A percentile compares a stretch with the other conserved stretches of the same genome.
phyloP scores from a whole-genome alignment of 2,888 invertebrate genomes.

The Lepidonotus clava region DNA sequence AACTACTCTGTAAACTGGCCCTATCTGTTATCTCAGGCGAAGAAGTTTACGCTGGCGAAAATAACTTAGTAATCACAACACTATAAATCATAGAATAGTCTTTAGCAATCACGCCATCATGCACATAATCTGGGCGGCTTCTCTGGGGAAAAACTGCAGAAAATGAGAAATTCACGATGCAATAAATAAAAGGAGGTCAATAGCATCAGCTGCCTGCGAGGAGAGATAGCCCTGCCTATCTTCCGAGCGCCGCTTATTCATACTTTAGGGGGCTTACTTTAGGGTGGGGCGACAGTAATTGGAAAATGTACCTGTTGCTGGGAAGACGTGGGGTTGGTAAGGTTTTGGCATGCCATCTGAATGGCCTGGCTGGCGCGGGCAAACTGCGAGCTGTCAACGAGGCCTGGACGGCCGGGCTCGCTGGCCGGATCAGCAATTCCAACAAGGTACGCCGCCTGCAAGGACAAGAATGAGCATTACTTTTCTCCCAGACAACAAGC shows the following conservation, averaged over 20 bases:
- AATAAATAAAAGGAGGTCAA: not conserved
- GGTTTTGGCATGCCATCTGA: slow-evolving; percentile 88
- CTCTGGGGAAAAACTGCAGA: not conserved
- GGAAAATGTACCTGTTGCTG: slow-evolving; percentile 76
- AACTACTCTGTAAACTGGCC: too few species aligned
- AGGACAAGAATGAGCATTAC: not conserved
- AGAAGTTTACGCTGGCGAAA: too few species aligned
- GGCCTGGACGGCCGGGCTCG: slow-evolving; percentile 87
- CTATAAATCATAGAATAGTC: too few species aligned
- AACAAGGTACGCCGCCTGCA: slow-evolving; percentile 92
- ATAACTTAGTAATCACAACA: too few species aligned
- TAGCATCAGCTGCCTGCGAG: too few species aligned
- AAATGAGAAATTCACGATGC: slow-evolving; percentile 9
- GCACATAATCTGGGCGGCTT: too few species aligned
- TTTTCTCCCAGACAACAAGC: too few species aligned
- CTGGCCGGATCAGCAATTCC: slow-evolving; percentile 95
- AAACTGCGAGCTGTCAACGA: slow-evolving; percentile 79
- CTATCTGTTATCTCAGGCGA: too few species aligned
- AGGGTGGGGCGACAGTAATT: not conserved
- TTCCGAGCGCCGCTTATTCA: not conserved
- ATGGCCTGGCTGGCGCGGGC: slow-evolving; percentile 92
- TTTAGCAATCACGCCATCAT: too few species aligned
- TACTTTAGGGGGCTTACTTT: not conserved
- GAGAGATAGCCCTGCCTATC: not conserved
- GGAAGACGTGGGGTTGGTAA: slow-evolving; percentile 77